Evolutionary conservation across 2,888 invertebrate species (phyloP).

Genomic region (Acronicta leporina): DNA sequence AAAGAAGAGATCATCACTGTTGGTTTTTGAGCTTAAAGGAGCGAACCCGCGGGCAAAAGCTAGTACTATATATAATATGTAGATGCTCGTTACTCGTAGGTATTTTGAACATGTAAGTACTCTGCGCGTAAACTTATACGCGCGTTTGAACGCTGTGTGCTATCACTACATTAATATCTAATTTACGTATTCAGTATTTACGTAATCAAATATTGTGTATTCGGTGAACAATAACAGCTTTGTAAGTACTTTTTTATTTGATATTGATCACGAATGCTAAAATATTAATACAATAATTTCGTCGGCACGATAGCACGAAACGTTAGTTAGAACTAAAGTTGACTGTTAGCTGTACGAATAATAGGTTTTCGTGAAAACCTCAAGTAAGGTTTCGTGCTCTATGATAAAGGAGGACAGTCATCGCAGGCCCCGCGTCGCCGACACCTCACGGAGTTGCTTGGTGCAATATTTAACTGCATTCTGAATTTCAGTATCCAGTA

Average conservation of each 20-base stretch:
- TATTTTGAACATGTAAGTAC: conserved; percentile 38
- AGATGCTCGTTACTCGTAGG: no score
- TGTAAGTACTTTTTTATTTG: conserved; percentile 39
- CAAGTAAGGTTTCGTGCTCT: conserved; percentile 57
- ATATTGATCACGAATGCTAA: conserved; percentile 36
- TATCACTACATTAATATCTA: conserved; percentile 45
- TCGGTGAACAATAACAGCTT: conserved; percentile 35
- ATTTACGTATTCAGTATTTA: conserved; percentile 43
- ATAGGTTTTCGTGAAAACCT: conserved; percentile 38
- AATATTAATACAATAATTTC: conserved; percentile 46
- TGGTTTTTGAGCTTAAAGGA: no score
- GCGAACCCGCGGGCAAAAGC: no score
- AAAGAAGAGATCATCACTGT: no score
- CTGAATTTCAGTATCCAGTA: conserved; percentile 46
- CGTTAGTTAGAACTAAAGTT: conserved; percentile 20
- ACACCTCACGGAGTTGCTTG: conserved; percentile 49
- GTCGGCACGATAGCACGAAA: conserved; percentile 30
- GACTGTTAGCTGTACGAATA: conserved; percentile 26
- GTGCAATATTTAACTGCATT: conserved; percentile 71
- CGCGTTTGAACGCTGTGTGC: conserved; percentile 22
- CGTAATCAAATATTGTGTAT: conserved; percentile 19
- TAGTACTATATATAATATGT: no score
- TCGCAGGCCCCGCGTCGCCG: conserved; percentile 41
- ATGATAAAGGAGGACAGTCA: conserved; percentile 59
- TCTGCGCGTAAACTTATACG: conserved; percentile 24